Evolutionary conservation across 2,113 vertebrate species (phyloP).

Genomic region (Gavialis gangeticus): DNA sequence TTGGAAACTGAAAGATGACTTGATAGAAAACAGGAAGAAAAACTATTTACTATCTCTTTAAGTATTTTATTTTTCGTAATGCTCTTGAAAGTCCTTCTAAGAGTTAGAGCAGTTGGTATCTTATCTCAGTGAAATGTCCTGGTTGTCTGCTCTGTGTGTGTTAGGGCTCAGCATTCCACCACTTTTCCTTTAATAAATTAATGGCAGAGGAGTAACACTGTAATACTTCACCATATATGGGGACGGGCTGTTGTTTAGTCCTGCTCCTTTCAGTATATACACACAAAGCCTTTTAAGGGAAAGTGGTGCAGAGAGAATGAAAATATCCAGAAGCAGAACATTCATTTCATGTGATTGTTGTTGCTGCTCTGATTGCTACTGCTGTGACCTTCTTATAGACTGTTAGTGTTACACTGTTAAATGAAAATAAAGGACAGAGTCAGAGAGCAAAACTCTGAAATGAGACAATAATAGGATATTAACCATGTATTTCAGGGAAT

Average conservation of each 20-base stretch:
- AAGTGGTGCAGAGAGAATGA: conserved; percentile 37
- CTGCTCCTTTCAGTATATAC: conserved; percentile 62
- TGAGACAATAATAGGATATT: not conserved
- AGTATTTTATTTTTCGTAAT: not conserved
- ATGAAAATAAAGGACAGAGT: not conserved
- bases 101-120: not conserved
- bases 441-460: not conserved
- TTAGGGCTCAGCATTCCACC: conserved; percentile 40
- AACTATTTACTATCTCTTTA: not conserved
- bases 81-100: conserved; percentile 12
- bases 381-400: conserved; percentile 29
- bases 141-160: conserved; percentile 29
- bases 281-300: conserved; percentile 81
- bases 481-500: not conserved
- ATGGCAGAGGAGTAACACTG: conserved; percentile 45
- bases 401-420: conserved; percentile 8
- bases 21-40: not conserved
- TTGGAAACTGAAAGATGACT: not conserved
- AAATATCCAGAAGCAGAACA: conserved; percentile 68
- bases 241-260: conserved; percentile 56
- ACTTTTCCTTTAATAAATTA: conserved; percentile 74
- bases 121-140: conserved; percentile 37
- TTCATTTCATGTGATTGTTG: conserved; percentile 56
- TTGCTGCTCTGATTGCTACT: conserved; percentile 47
- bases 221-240: conserved; percentile 80